Evolutionary conservation across 2,888 invertebrate genomes (phyloP), one percentile per base, ranked within the genome.

Genomic region (Caenorhabditis becei): DNA sequence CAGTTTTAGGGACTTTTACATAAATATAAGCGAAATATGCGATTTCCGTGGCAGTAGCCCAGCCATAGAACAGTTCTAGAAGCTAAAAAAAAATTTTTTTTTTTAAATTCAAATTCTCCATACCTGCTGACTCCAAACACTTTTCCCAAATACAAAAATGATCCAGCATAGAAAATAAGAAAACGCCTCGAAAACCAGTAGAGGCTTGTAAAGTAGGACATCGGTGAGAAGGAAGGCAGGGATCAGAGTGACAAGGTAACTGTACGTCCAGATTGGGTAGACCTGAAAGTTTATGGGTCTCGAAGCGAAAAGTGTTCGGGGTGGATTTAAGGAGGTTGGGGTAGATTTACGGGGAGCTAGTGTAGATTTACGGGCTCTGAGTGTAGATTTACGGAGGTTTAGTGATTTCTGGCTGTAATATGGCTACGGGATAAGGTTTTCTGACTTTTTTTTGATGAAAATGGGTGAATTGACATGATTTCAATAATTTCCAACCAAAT

Each of bases 1-100:
- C 70, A 0, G 54, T 72, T 47, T 81, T 81, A 26, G 81, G 81
- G 0, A 77, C 77, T 72, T 81, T 81, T 59, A 81, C 77, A 54
- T 80, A 79, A 41, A 81, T 95, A 89, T 97, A 97, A 0, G 96
- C 96, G 89, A 94, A 95, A 91, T 97, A 97, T 0, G 96, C 97
- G 2, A 97, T 95, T 92, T 97, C 97, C 0, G 95, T 94, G 0
- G 96, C 95, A 92, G 95, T 94, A 90, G 95, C 96, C 24, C 95
- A 93, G 5, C 96, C 97, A 41, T 87, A 89, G 54, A 87, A 79
- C n/a, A 86, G 41, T 71, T 89, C 84, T 1, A 84, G 67, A n/a
- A 77, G 24, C 74, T 80, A 47, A 35, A 71, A 11, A 28, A 8
- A 7, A n/a, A 28, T 10, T 7, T 61, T 32, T 23, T n/a, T 47